These are phyloP conservation scores for Microctonus brassicae DNA, from an alignment of 2,888 invertebrate genomes.

Conservation along the genomic window DNA sequence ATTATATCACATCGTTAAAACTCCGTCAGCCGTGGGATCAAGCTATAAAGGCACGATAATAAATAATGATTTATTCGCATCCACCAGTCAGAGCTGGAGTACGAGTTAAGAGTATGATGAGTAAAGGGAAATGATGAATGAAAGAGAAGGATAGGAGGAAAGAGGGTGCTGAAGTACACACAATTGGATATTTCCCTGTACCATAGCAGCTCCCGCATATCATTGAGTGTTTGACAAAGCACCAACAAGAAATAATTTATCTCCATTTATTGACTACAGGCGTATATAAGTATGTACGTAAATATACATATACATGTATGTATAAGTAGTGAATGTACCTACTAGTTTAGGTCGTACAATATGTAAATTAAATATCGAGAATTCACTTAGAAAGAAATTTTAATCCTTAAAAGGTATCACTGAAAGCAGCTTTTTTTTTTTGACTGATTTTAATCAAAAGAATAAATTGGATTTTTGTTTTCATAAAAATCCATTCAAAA, in stretches of 20 bases:
- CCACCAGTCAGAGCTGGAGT: background rate
- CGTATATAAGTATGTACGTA: background rate
- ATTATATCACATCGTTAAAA: background rate
- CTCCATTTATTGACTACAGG: background rate
- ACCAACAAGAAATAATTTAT: background rate
- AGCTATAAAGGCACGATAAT: constrained; percentile 25
- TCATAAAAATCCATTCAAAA: too few relatives aligned
- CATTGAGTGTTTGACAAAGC: background rate
- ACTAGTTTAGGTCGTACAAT: too few relatives aligned
- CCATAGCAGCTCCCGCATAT: background rate
- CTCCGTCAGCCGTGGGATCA: background rate
- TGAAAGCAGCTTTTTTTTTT: too few relatives aligned
- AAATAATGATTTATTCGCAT: constrained; percentile 41
- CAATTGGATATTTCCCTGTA: background rate
- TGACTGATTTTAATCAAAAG: too few relatives aligned
- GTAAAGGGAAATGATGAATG: background rate
- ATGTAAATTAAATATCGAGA: too few relatives aligned
- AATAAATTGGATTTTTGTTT: too few relatives aligned
- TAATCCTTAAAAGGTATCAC: too few relatives aligned
- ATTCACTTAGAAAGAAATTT: too few relatives aligned
- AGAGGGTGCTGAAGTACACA: background rate
- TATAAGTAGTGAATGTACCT: too few relatives aligned
- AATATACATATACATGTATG: too few relatives aligned
- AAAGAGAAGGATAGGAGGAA: background rate
- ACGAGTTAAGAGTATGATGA: background rate